A percentile compares a stretch with the other conserved stretches of the same genome.
phyloP scores from a whole-genome alignment of 2,113 vertebrate genomes.

The Apteryx mantelli region DNA sequence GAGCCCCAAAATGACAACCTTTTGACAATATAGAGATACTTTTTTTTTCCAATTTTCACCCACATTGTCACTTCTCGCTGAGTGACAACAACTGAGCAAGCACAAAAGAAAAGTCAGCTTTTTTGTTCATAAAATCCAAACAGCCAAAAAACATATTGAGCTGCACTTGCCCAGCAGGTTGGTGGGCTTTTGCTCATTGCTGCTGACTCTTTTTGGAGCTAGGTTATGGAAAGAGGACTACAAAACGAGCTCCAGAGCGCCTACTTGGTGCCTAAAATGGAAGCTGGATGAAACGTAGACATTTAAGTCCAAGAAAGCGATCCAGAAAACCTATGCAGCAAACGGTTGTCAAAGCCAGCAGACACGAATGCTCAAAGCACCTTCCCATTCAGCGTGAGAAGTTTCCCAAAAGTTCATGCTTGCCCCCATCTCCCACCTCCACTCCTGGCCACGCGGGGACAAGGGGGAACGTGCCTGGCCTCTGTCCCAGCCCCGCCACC shows the following conservation, averaged over 20 bases:
- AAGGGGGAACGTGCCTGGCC: accelerated
- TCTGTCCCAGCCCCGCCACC: neutral
- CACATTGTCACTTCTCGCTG: neutral
- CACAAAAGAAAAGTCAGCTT: neutral
- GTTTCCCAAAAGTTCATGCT: neutral
- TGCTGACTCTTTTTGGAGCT: neutral
- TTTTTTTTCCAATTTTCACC: neutral
- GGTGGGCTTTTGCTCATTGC: slow-evolving; percentile 3
- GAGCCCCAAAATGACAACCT: neutral
- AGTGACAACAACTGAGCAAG: neutral
- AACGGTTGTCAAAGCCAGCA: neutral
- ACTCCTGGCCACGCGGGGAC: neutral
- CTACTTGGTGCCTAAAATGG: slow-evolving; percentile 23
- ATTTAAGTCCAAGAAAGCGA: neutral
- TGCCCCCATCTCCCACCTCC: accelerated
- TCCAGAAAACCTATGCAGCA: neutral
- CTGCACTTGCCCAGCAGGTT: neutral
- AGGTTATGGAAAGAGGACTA: neutral
- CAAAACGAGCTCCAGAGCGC: neutral
- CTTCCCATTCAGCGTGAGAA: neutral
- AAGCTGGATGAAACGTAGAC: neutral
- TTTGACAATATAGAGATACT: neutral
- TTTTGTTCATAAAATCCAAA: slow-evolving; percentile 7
- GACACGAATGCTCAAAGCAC: neutral
- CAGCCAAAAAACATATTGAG: neutral